Evolutionary conservation across 2,888 invertebrate species (phyloP).

Genomic region (Punctoribates punctum): DNA sequence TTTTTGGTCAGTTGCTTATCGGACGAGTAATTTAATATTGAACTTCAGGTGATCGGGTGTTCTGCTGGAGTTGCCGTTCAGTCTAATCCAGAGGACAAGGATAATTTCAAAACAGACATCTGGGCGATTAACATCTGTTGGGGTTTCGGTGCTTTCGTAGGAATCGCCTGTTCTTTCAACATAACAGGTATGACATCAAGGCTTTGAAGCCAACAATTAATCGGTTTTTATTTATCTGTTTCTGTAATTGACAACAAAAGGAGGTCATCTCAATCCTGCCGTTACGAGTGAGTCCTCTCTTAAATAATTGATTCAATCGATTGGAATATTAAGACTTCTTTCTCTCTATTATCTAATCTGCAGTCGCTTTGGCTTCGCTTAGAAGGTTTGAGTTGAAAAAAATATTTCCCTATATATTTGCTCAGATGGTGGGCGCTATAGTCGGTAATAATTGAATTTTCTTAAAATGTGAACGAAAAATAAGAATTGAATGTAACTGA

Average conservation of each 20-base stretch:
- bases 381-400: constrained; percentile 52
- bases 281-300: constrained; percentile 50
- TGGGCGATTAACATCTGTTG: constrained; percentile 7
- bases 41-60: constrained; percentile 14
- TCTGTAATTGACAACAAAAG: constrained; percentile 48
- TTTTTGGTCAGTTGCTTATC: not conserved
- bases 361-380: constrained; percentile 53
- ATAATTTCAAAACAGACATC: not conserved
- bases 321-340: not conserved
- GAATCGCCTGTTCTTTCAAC: constrained; percentile 12
- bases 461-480: not conserved
- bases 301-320: not conserved
- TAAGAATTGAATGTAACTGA: not conserved
- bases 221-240: not conserved
- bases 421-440: constrained; percentile 57
- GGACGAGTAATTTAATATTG: not conserved
- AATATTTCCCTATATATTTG: constrained; percentile 55
- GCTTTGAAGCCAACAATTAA: not conserved
- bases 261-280: constrained; percentile 57
- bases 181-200: not conserved
- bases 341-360: not conserved
- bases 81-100: not conserved
- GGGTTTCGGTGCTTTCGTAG: constrained; percentile 19
- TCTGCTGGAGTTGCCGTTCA: not conserved
- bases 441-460: not conserved